These are phyloP conservation scores for Cinclus mexicanus DNA, from an alignment of 2,113 vertebrate genomes.

Conservation along the genomic window DNA sequence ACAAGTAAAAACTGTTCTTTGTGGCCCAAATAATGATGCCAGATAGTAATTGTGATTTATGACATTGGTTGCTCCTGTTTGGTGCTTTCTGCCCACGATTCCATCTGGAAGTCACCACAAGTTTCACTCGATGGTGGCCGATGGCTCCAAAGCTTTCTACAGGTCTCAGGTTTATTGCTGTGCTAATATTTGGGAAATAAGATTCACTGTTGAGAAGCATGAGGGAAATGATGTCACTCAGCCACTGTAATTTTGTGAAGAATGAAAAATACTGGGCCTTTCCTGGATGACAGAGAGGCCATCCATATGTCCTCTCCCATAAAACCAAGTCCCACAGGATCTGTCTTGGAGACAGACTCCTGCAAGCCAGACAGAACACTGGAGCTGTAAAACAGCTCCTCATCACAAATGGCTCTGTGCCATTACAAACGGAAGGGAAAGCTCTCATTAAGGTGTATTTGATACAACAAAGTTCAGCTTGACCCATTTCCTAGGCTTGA, in stretches of 20 bases:
- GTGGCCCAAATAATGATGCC: neutral
- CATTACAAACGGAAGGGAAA: neutral
- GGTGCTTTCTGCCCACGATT: neutral
- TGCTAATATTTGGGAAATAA: neutral
- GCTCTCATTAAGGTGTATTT: neutral
- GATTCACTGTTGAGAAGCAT: neutral
- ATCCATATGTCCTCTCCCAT: neutral
- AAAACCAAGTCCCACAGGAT: accelerated
- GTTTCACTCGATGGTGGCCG: accelerated
- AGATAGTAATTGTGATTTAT: neutral
- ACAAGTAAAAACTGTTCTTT: neutral
- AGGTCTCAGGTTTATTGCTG: neutral
- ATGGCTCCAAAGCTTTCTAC: neutral
- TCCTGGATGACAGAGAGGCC: neutral
- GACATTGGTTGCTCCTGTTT: neutral
- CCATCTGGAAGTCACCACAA: neutral
- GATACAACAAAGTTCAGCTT: neutral
- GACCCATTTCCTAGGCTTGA: neutral
- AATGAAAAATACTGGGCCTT: neutral
- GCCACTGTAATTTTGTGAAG: neutral
- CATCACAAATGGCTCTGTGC: neutral
- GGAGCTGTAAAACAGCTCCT: neutral
- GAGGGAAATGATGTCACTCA: neutral
- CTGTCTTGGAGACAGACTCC: neutral
- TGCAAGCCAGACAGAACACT: neutral